These are phyloP conservation scores for Camponotus pennsylvanicus DNA, from an alignment of 1,140 invertebrate genomes.

Conservation along the genomic window DNA sequence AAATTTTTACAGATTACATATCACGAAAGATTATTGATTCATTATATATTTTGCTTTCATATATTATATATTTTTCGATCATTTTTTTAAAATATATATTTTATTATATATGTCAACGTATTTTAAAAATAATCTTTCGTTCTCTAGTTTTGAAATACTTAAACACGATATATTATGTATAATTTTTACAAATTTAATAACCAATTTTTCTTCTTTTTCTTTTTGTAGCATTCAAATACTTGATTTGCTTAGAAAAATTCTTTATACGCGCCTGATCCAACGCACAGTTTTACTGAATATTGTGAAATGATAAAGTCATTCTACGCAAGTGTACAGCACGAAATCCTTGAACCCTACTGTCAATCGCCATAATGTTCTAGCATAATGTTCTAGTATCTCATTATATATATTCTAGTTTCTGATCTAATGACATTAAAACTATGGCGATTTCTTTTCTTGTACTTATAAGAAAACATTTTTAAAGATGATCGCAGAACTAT, in stretches of 20 bases:
- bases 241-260: not conserved
- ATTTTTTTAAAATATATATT: not conserved
- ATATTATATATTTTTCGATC: not conserved
- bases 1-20: not conserved
- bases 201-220: not conserved
- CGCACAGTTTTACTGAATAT: not conserved
- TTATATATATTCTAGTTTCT: not conserved
- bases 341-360: conserved; percentile 23
- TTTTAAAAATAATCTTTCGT: not conserved
- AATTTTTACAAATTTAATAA: not conserved
- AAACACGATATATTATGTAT: not conserved
- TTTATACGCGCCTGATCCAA: not conserved
- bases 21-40: not conserved
- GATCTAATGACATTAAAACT: not conserved
- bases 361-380: not conserved
- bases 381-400: not conserved
- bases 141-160: not conserved
- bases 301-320: conserved; percentile 23
- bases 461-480: not conserved
- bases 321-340: not conserved
- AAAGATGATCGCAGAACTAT: not conserved
- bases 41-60: not conserved
- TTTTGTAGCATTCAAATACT: not conserved
- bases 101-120: not conserved
- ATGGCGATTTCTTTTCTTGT: not conserved